Evolutionary conservation across 2,113 vertebrate species (phyloP), one percentile per base, ranked within the genome.

Genomic region (Limnothrissa miodon): DNA sequence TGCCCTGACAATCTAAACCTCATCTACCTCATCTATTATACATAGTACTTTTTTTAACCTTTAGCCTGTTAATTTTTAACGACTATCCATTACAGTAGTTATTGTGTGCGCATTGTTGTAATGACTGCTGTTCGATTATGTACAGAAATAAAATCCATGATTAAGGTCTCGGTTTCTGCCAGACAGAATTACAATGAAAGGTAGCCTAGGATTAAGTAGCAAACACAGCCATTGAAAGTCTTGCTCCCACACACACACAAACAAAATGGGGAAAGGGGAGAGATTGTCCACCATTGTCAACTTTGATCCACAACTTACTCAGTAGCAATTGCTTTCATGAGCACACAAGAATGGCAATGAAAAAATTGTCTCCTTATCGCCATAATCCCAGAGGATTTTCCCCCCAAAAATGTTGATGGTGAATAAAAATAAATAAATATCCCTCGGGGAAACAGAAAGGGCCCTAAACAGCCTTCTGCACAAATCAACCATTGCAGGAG

Each of bases 361-460:
- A 29, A n/a, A 74, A 74, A 36, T 74, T 33, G 36, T 74, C 66
- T 74, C 66, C 66, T 74, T 74, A 74, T 74, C 66, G 29, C 66
- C 33, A 39, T 2, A 74, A 17, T 33, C 36, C 33, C 8, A 11
- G 46, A 48, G 46, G 46, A 15, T 15, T 56, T 74, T 17, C 17
- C 6, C 33, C 53, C 21, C 17, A 1, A 10, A 36, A 11, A 74
- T 74, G 15, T 74, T 74, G 29, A 74, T 39, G 66, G 29, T 2
- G 15, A 70, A 70, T 36, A 70, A 70, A 66, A 70, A 13, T 3
- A 11, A 33, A 13, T 15, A 70, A 70, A 25, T 25, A 29, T 33
- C 3, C 25, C 29, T 0, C 66, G 36, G 8, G 33, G 29, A 70
- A 1, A 33, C 29, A 29, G 66, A 74, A 29, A 33, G 66, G 15